phyloP scores from a whole-genome alignment of 2,797 vertebrate species.

The Aplochiton taeniatus region DNA sequence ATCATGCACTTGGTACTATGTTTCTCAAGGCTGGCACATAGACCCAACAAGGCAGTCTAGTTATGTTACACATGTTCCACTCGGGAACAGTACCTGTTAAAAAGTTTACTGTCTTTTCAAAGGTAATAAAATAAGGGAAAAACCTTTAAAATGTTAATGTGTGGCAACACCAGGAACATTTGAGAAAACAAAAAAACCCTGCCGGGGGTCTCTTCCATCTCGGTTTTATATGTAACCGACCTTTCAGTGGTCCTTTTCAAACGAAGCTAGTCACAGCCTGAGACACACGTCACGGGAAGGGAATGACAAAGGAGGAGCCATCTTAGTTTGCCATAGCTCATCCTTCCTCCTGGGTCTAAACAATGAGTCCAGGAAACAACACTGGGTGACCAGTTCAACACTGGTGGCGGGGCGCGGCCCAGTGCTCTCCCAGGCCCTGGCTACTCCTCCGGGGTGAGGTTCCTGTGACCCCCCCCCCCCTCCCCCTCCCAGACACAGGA shows the following conservation, averaged over 20 bases:
- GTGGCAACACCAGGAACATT: too few species aligned
- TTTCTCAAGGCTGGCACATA: not conserved
- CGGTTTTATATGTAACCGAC: not conserved
- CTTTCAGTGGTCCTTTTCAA: not conserved
- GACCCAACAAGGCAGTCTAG: too few species aligned
- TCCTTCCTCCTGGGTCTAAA: conserved; percentile 59
- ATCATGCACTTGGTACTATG: not conserved
- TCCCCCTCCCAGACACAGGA: conserved; percentile 49
- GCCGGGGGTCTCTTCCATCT: not conserved
- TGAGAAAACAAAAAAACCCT: too few species aligned
- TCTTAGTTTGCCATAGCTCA: conserved; percentile 39
- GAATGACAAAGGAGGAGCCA: conserved; percentile 6
- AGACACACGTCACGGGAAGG: not conserved
- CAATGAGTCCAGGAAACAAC: conserved; percentile 59
- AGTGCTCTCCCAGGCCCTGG: conserved; percentile 12
- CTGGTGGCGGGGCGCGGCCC: not conserved
- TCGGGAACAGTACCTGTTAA: not conserved
- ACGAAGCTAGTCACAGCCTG: not conserved
- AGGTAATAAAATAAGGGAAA: too few species aligned
- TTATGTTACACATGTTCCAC: too few species aligned
- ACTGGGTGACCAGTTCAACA: conserved; percentile 18
- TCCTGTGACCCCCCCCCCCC: conserved; percentile 23
- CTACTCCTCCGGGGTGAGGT: conserved; percentile 3
- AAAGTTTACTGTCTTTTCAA: too few species aligned
- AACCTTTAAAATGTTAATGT: too few species aligned